A percentile compares a stretch with the other conserved stretches of the same genome.
Evolutionary conservation across 2,888 invertebrate species (phyloP).

Genomic region (Cataglyphis rosenhaueri): DNA sequence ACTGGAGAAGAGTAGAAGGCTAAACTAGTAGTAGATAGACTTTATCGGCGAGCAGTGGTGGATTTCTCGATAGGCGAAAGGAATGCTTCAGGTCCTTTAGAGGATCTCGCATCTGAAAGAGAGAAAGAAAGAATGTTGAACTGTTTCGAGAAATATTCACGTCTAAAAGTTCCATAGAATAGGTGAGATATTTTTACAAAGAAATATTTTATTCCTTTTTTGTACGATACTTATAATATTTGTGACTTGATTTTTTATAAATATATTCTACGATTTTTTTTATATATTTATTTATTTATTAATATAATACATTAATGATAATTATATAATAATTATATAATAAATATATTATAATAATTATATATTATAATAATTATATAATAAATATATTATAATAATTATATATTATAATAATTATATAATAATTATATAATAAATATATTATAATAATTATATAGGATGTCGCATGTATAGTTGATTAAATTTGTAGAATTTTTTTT

Average conservation of each 20-base stretch:
- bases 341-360: no score
- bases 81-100: background rate
- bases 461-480: background rate
- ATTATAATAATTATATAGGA: background rate
- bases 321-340: background rate
- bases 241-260: background rate
- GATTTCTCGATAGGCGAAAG: constrained; percentile 12
- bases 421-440: background rate
- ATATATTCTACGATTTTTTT: background rate
- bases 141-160: background rate
- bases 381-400: no score
- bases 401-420: background rate
- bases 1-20: constrained; percentile 31
- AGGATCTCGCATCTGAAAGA: background rate
- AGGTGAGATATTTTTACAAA: background rate
- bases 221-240: background rate
- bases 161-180: background rate
- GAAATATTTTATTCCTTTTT: background rate
- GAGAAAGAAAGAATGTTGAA: background rate
- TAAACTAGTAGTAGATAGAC: constrained; percentile 26
- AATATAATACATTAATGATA: background rate
- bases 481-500: background rate
- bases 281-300: background rate
- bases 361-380: background rate
- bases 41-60: constrained; percentile 25